Conservation (phyloP, 2,888 invertebrate genomes). For the Alloscopus bannaensis region DNA sequence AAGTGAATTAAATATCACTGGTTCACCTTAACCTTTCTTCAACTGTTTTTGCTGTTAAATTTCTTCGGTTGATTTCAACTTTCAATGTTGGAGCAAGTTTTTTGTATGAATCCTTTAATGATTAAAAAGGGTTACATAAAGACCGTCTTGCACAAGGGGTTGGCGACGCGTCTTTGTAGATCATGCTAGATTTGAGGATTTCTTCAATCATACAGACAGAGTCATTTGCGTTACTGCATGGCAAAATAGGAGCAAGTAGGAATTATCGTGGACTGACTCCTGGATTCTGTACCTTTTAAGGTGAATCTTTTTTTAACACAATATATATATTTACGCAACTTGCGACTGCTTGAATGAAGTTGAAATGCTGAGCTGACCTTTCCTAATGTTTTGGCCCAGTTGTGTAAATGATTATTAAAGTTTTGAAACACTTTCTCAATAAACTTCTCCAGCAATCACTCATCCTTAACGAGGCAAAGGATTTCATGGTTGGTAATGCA, state of each 20-base stretch:
- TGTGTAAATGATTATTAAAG: neutral
- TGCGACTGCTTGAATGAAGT: too few species aligned
- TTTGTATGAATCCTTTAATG: constrained; percentile 35
- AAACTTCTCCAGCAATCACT: too few species aligned
- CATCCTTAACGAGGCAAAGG: constrained; percentile 40
- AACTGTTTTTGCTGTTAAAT: too few species aligned
- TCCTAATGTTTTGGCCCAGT: neutral
- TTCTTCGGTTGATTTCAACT: too few species aligned
- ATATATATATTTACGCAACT: constrained; percentile 2
- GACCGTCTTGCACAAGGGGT: constrained; percentile 56
- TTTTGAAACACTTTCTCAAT: too few species aligned
- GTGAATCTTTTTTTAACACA: neutral
- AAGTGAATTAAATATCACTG: too few species aligned
- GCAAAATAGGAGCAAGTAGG: too few species aligned
- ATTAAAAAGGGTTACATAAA: constrained; percentile 61
- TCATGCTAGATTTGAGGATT: neutral
- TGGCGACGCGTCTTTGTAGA: constrained; percentile 50
- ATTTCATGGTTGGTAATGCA: constrained; percentile 25
- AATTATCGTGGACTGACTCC: too few species aligned
- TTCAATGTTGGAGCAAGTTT: neutral
- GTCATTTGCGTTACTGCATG: too few species aligned
- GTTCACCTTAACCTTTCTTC: constrained; percentile 44
- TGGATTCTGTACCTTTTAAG: neutral
- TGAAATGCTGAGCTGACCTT: too few species aligned
- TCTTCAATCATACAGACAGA: too few species aligned